These are phyloP conservation scores for Nezara viridula DNA, from an alignment of 2,888 invertebrate genomes.

Conservation along the genomic window DNA sequence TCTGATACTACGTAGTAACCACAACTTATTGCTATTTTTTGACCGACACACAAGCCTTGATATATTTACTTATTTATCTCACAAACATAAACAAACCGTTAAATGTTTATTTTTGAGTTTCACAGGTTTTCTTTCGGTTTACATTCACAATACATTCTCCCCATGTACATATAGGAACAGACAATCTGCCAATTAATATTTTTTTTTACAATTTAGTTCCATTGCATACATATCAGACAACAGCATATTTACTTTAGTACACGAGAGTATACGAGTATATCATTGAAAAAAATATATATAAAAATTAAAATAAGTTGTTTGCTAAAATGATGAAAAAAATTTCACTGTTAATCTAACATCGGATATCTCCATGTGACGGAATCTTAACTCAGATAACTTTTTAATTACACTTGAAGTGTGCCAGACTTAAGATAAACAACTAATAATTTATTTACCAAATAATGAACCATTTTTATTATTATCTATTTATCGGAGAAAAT, in stretches of 20 bases:
- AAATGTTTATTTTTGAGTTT: too few species aligned
- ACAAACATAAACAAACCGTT: too few species aligned
- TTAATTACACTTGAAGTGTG: background rate
- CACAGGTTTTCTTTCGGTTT: too few species aligned
- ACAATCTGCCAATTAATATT: too few species aligned
- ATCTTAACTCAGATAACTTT: background rate
- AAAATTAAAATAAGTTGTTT: background rate
- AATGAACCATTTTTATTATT: background rate
- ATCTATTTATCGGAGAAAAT: background rate
- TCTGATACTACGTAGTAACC: too few species aligned
- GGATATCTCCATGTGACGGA: background rate
- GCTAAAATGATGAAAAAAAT: background rate
- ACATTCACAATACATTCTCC: too few species aligned
- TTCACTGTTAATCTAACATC: background rate
- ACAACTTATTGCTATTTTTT: too few species aligned
- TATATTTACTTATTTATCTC: too few species aligned
- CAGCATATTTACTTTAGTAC: too few species aligned
- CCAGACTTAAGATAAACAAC: conserved; percentile 21
- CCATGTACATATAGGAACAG: too few species aligned
- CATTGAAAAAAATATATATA: background rate
- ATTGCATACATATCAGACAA: background rate
- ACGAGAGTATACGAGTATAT: too few species aligned
- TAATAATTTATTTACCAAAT: conserved; percentile 3
- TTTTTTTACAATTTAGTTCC: background rate
- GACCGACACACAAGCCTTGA: too few species aligned